phyloP scores from a whole-genome alignment of 2,888 invertebrate genomes.

The Dione vanillae region DNA sequence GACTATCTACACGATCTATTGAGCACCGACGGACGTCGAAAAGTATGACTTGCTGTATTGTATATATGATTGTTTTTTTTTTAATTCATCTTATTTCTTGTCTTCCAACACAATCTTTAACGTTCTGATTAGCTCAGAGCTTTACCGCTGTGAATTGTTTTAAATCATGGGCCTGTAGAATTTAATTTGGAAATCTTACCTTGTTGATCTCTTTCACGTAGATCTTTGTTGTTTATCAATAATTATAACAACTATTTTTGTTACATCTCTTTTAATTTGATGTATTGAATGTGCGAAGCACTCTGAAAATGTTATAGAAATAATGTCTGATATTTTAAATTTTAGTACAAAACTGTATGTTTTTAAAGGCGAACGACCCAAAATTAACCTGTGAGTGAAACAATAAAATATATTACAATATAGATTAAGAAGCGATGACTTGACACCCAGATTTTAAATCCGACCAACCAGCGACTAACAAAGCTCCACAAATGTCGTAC shows the following conservation, averaged over 20 bases:
- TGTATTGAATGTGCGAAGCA: neutral
- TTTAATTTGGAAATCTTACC: conserved; percentile 60
- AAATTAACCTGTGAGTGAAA: conserved; percentile 57
- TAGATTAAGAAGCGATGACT: conserved; percentile 82
- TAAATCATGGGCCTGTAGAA: conserved; percentile 62
- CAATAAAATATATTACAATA: conserved; percentile 81
- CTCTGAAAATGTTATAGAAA: neutral
- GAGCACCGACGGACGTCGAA: conserved; percentile 70
- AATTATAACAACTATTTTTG: neutral
- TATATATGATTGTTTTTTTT: conserved; percentile 78
- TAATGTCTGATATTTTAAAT: neutral
- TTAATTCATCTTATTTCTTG: conserved; percentile 68
- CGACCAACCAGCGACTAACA: conserved; percentile 49
- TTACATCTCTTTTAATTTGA: neutral
- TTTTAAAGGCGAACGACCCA: conserved; percentile 5
- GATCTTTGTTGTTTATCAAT: conserved; percentile 24
- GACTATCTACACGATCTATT: conserved; percentile 77
- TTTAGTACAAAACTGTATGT: neutral
- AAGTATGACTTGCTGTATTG: conserved; percentile 83
- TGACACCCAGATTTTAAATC: conserved; percentile 71
- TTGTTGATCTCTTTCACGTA: conserved; percentile 31
- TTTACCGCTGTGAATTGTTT: conserved; percentile 82
- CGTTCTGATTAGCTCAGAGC: conserved; percentile 81
- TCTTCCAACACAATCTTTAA: conserved; percentile 83
- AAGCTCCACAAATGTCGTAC: neutral